Conservation (phyloP, 2,888 invertebrate genomes). For the Euclidia mi region DNA sequence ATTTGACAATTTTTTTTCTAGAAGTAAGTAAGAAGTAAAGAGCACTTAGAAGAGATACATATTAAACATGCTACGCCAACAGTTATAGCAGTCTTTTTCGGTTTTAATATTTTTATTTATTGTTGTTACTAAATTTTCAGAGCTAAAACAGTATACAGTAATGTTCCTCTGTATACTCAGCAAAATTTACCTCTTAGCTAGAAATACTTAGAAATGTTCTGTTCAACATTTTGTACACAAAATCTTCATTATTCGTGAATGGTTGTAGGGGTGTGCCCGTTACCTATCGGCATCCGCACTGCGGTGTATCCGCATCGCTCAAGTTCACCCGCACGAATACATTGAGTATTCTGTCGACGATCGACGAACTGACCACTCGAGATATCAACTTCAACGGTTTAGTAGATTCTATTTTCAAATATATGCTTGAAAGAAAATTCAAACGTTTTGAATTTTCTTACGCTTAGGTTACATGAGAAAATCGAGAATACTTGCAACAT, state of each 20-base stretch:
- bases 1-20: too few relatives aligned
- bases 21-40: too few relatives aligned
- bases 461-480: too few relatives aligned
- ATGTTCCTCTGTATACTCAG: background rate
- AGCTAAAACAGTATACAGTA: background rate
- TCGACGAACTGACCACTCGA: conserved; percentile 34
- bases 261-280: conserved; percentile 43
- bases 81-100: too few relatives aligned
- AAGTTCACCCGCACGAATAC: conserved; percentile 38
- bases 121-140: background rate
- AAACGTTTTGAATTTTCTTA: too few relatives aligned
- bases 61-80: too few relatives aligned
- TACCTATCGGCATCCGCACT: conserved; percentile 55
- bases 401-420: background rate
- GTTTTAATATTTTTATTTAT: too few relatives aligned
- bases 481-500: too few relatives aligned
- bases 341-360: conserved; percentile 41
- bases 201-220: conserved; percentile 8
- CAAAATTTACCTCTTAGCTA: conserved; percentile 7
- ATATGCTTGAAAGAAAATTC: background rate
- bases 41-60: too few relatives aligned
- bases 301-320: conserved; percentile 57
- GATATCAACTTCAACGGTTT: conserved; percentile 25
- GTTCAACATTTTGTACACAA: conserved; percentile 27
- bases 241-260: conserved; percentile 16